Evolutionary conservation across 2,797 vertebrate genomes (phyloP), one percentile per base, ranked within the genome.

Genomic region (Myripristis jacobus): DNA sequence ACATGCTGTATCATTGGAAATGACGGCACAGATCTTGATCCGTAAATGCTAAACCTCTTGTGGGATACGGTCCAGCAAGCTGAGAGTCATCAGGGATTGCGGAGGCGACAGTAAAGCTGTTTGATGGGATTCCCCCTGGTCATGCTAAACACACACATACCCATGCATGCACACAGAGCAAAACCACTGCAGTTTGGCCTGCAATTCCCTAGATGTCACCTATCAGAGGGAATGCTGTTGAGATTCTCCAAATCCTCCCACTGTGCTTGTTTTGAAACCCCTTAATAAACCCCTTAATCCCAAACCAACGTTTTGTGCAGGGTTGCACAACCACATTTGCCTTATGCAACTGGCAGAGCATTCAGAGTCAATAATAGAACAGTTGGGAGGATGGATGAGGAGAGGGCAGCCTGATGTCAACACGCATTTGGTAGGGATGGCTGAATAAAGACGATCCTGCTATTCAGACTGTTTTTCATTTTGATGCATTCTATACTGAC

Each of bases 251-350:
- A 84, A 84, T 87, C 83, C 82, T 70, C 64, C 61, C 60, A 25
- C 54, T 66, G 68, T 19, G 1, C 59, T 83, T 38, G 70, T 77
- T 87, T 77, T 56, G 56, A 74, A 80, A 73, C 53, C 70, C 77
- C 16, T 65, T 73, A 70, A 87, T 79, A 83, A 85, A 82, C 68
- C 78, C 79, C 62, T 73, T 84, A 87, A 89, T 88, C 87, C 86
- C 75, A 88, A 77, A 81, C 53, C 64, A 70, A 64, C 62, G 68
- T 89, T 89, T 91, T 85, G 71, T 73, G 71, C 65, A 80, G 73
- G 75, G 52, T 75, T 86, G 79, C 81, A 84, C 85, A 85, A 87
- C 75, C 55, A 61, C 12, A n/a, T 25, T 12, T 3, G 48, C 75
- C 63, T 92, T 89, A 89, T 80, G 84, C 85, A 91, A 92, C 85